phyloP scores from a whole-genome alignment of 2,797 vertebrate genomes.

The Odontamblyopus rebecca region DNA sequence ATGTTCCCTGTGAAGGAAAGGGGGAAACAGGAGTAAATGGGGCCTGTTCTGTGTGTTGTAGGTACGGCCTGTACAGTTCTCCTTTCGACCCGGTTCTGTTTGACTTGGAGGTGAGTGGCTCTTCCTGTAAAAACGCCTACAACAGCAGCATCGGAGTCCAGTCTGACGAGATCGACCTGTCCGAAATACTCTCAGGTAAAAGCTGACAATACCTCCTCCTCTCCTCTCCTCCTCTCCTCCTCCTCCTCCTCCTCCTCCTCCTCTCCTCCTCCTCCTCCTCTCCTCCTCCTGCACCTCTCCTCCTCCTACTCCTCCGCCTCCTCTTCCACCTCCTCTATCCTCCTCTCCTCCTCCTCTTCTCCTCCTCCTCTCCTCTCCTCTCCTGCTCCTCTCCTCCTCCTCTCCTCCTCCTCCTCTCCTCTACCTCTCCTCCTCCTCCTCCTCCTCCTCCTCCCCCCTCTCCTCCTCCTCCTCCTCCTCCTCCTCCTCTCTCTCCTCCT shows the following conservation, averaged over 20 bases:
- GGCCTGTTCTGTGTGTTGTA: slow-evolving; percentile 44
- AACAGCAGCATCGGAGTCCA: slow-evolving; percentile 94
- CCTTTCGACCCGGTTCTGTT: slow-evolving; percentile 99
- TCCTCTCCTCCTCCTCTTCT: background rate
- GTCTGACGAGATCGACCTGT: slow-evolving; percentile 98
- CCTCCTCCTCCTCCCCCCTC: background rate
- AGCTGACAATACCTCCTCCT: background rate
- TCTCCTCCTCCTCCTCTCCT: background rate
- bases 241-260: background rate
- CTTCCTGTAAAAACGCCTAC: slow-evolving; percentile 95
- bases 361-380: too few species aligned
- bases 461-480: too few species aligned
- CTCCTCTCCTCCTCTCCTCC: too few species aligned
- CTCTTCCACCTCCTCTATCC: too few species aligned
- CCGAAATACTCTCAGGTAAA: slow-evolving; percentile 95
- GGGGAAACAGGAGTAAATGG: too few species aligned
- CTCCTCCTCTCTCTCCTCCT: background rate
- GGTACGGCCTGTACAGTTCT: slow-evolving; percentile 97
- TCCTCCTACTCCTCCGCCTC: background rate
- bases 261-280: background rate
- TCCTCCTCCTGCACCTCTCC: too few species aligned
- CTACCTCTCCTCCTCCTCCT: background rate
- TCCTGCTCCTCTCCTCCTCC: too few species aligned
- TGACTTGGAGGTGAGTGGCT: slow-evolving; percentile 97
- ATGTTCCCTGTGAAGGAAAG: too few species aligned